Percentiles rank a stretch among this genome's conserved stretches.
Evolutionary conservation across 2,888 invertebrate species (phyloP).

Genomic region (Sinopyrophorus schimmeli): DNA sequence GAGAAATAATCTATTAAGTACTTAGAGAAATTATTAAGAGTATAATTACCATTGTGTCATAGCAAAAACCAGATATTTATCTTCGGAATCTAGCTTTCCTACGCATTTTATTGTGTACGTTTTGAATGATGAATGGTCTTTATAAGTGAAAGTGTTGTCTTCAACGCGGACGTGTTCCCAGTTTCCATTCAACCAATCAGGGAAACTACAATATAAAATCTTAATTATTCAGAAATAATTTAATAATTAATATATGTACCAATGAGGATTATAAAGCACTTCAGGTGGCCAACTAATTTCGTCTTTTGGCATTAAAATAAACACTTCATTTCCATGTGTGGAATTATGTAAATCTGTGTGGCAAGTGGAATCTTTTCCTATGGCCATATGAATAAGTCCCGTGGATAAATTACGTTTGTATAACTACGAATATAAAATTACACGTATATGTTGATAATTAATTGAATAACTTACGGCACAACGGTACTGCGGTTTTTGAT

Average conservation of each 20-base stretch:
- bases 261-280: slow-evolving; percentile 45
- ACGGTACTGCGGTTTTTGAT: slow-evolving; percentile 60
- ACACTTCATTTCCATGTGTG: slow-evolving; percentile 62
- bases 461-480: slow-evolving; percentile 59
- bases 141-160: slow-evolving; percentile 56
- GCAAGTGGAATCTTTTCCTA: slow-evolving; percentile 69
- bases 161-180: slow-evolving; percentile 63
- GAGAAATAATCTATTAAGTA: too few relatives aligned
- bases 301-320: slow-evolving; percentile 55
- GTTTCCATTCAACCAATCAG: slow-evolving; percentile 65
- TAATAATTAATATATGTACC: slow-evolving; percentile 39
- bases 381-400: slow-evolving; percentile 61
- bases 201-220: slow-evolving; percentile 55
- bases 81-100: slow-evolving; percentile 48
- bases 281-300: slow-evolving; percentile 53
- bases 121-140: slow-evolving; percentile 58
- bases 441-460: not conserved
- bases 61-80: slow-evolving; percentile 58
- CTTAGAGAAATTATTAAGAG: not conserved
- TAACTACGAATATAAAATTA: slow-evolving; percentile 44
- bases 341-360: slow-evolving; percentile 56
- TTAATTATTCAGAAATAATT: not conserved
- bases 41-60: slow-evolving; percentile 59
- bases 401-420: slow-evolving; percentile 58
- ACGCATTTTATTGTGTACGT: slow-evolving; percentile 59